Percentiles rank a stretch among this genome's conserved stretches.
Evolutionary conservation across 2,888 invertebrate genomes (phyloP).

Genomic region (Machimus atricapillus): DNA sequence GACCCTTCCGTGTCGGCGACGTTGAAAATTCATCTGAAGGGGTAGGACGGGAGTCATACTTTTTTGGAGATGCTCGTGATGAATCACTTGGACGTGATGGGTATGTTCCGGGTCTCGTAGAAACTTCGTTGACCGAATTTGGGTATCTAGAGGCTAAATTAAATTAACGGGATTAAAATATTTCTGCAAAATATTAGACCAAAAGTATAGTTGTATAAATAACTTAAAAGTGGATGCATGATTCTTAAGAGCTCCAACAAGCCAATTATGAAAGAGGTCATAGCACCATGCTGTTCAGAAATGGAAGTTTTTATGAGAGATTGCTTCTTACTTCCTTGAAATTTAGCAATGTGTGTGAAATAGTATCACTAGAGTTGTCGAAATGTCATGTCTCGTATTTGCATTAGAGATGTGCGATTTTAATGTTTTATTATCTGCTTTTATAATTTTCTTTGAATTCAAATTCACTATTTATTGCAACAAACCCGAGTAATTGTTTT

Average conservation of each 20-base stretch:
- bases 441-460: neutral
- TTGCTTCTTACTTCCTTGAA: neutral
- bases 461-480: neutral
- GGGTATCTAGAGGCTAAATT: slow-evolving; percentile 42
- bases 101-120: slow-evolving; percentile 35
- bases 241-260: neutral
- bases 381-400: neutral
- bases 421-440: neutral
- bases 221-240: neutral
- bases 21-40: neutral
- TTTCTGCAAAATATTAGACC: neutral
- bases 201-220: neutral
- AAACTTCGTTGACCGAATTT: slow-evolving; percentile 41
- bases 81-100: neutral
- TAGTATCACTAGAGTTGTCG: neutral
- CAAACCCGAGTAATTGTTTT: too few species aligned
- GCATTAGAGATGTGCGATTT: neutral
- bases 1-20: neutral
- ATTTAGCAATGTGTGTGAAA: neutral
- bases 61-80: slow-evolving; percentile 4
- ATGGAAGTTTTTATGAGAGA: neutral
- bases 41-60: neutral
- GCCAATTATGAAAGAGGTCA: neutral
- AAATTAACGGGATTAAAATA: neutral
- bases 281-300: neutral